Evolutionary conservation across 2,113 vertebrate genomes (phyloP).

Genomic region (Alectura lathami): DNA sequence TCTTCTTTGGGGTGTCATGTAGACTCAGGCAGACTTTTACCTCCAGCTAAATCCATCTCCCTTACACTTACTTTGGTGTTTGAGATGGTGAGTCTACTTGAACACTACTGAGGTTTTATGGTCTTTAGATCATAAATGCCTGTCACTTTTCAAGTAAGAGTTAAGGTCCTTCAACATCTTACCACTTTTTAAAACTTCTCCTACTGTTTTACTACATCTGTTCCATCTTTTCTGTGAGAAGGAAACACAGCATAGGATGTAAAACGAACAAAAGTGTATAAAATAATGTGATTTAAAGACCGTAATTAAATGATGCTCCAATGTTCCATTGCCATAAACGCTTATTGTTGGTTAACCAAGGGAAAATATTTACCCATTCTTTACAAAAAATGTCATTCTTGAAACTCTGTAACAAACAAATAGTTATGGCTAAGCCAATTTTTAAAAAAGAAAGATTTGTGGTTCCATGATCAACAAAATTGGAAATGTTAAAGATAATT

Average conservation of each 20-base stretch:
- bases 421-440: constrained; percentile 12
- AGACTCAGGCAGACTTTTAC: not conserved
- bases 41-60: not conserved
- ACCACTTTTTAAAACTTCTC: not conserved
- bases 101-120: not conserved
- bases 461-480: not conserved
- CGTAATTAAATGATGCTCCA: not conserved
- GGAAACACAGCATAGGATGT: not conserved
- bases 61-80: not conserved
- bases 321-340: not conserved
- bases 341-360: not conserved
- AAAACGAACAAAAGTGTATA: not conserved
- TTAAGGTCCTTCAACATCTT: not conserved
- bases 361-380: constrained; percentile 7
- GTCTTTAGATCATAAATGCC: not conserved
- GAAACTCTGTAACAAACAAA: not conserved
- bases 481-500: not conserved
- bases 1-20: not conserved
- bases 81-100: not conserved
- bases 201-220: not conserved
- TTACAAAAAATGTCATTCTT: not conserved
- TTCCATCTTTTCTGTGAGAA: not conserved
- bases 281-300: not conserved
- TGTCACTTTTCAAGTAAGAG: not conserved
- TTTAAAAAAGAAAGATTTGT: not conserved